These are phyloP conservation scores for Octopus sinensis DNA, from an alignment of 1,140 invertebrate genomes.

Conservation along the genomic window DNA sequence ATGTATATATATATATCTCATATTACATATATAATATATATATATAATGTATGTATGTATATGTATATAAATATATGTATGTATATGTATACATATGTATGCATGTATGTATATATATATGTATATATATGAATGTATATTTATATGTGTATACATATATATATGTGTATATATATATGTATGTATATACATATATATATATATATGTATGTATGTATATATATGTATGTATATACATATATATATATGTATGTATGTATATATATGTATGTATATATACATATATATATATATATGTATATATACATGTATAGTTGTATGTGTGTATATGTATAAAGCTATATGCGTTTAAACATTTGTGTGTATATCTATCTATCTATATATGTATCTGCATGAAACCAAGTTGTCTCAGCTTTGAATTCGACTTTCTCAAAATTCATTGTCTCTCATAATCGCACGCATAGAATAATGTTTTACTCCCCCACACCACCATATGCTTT, in stretches of 20 bases:
- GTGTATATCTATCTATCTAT: no score
- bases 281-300: not conserved
- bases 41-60: no score
- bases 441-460: no score
- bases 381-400: no score
- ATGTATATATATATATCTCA: no score
- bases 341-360: no score
- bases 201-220: not conserved
- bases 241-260: not conserved
- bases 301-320: not conserved
- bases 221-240: constrained; percentile 1
- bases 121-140: not conserved
- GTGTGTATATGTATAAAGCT: no score
- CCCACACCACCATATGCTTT: no score
- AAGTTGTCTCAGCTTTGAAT: no score
- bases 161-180: not conserved
- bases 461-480: no score
- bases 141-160: not conserved
- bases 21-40: no score
- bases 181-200: constrained; percentile 6
- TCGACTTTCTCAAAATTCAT: no score
- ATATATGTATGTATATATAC: not conserved
- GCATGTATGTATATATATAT: not conserved
- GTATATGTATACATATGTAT: not conserved
- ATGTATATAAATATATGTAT: not conserved